phyloP scores from a whole-genome alignment of 2,113 vertebrate species.

The Xiphophorus maculatus region DNA sequence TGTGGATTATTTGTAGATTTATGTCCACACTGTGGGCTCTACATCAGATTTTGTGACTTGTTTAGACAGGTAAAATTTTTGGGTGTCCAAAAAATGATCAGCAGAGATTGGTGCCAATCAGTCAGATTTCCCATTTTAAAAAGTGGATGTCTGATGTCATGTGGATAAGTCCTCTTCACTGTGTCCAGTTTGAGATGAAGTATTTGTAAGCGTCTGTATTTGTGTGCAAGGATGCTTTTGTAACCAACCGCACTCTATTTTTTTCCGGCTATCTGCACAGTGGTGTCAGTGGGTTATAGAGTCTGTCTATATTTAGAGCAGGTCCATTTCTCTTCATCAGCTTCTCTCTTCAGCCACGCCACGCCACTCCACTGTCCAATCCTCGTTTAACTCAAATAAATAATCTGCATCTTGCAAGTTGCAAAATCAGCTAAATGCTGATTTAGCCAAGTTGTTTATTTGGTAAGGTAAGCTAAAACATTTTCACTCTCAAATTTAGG shows the following conservation, averaged over 20 bases:
- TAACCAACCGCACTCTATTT: slow-evolving; percentile 6
- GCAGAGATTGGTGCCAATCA: background rate
- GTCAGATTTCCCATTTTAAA: background rate
- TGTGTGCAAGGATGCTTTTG: slow-evolving; percentile 5
- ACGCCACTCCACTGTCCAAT: background rate
- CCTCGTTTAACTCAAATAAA: background rate
- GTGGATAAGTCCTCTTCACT: background rate
- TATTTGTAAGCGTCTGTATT: background rate
- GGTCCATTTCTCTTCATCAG: slow-evolving; percentile 1
- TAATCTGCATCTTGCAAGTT: no score
- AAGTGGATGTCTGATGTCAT: background rate
- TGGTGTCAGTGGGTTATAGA: slow-evolving; percentile 47
- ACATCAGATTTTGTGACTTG: background rate
- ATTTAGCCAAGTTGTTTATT: no score
- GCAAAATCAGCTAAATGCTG: no score
- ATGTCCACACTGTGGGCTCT: slow-evolving; percentile 1
- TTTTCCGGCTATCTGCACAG: slow-evolving; percentile 23
- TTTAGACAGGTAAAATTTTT: slow-evolving; percentile 14
- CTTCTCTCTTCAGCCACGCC: slow-evolving; percentile 17
- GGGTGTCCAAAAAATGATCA: background rate
- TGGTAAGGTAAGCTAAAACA: background rate
- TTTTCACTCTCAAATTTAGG: background rate
- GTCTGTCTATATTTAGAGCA: slow-evolving; percentile 63
- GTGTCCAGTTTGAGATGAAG: background rate
- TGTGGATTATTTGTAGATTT: background rate